Percentiles rank a stretch among this genome's conserved stretches.
These are phyloP conservation scores for Xenopus tropicalis DNA, from an alignment of 2,113 vertebrate genomes.

Conservation along the genomic window DNA sequence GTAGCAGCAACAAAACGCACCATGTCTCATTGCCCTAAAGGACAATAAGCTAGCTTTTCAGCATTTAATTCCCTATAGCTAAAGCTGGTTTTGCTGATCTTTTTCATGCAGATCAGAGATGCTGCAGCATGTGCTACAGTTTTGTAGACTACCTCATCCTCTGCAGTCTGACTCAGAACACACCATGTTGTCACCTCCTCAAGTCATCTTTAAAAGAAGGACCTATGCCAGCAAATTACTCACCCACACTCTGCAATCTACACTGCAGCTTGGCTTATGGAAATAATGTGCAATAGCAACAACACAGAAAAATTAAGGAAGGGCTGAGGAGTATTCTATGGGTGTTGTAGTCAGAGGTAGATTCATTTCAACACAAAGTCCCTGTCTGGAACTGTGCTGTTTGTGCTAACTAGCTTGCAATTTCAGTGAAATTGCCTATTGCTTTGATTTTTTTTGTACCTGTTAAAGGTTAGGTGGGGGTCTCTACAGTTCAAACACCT, in stretches of 20 bases:
- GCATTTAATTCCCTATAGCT: background rate
- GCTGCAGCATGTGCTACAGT: constrained; percentile 12
- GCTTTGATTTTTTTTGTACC: too few relatives aligned
- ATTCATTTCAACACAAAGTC: too few relatives aligned
- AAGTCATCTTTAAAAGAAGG: constrained; percentile 33
- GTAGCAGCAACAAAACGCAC: too few relatives aligned
- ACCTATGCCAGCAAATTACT: constrained; percentile 42
- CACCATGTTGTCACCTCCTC: constrained; percentile 38
- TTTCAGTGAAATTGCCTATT: too few relatives aligned
- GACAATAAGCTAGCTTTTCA: too few relatives aligned
- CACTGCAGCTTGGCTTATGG: constrained; percentile 41
- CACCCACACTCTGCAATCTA: constrained; percentile 41
- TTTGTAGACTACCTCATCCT: constrained; percentile 29
- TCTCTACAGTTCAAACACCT: too few relatives aligned
- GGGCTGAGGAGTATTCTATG: background rate
- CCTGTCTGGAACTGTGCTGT: too few relatives aligned
- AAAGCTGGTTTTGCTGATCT: background rate
- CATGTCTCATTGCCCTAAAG: too few relatives aligned
- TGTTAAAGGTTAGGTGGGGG: too few relatives aligned
- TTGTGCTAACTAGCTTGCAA: too few relatives aligned
- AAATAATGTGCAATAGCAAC: constrained; percentile 32
- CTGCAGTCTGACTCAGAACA: constrained; percentile 44
- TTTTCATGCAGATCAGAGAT: background rate
- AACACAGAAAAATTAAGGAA: constrained; percentile 35
- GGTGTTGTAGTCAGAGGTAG: too few relatives aligned